phyloP scores from a whole-genome alignment of 2,113 vertebrate genomes.

The Cavia aperea region DNA sequence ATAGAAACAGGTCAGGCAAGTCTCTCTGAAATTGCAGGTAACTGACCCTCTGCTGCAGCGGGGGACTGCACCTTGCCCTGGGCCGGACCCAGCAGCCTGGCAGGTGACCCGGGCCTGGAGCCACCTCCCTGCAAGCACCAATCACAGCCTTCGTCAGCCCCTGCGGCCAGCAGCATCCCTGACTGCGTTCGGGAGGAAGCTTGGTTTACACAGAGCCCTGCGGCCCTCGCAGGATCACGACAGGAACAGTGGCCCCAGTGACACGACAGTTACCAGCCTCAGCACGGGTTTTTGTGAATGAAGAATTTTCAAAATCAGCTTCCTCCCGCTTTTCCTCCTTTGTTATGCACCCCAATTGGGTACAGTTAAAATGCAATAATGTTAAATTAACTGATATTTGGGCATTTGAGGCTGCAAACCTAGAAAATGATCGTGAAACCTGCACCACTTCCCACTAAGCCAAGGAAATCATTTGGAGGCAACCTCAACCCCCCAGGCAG shows the following conservation, averaged over 20 bases:
- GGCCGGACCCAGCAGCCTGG: neutral
- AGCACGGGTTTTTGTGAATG: neutral
- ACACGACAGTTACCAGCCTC: neutral
- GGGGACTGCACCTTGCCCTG: neutral
- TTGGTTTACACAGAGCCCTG: neutral
- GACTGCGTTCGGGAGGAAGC: neutral
- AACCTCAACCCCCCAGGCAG: neutral
- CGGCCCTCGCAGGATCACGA: neutral
- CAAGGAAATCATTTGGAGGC: neutral
- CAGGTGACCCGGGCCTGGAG: neutral
- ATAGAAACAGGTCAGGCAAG: neutral
- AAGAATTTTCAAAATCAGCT: neutral
- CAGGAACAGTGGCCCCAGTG: neutral
- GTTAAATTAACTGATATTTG: constrained; percentile 7
- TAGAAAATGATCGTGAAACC: neutral
- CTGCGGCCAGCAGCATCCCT: neutral
- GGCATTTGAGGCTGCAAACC: neutral
- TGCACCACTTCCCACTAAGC: neutral
- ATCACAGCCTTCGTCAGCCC: neutral
- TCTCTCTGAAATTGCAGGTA: constrained; percentile 8
- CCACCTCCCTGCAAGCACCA: neutral
- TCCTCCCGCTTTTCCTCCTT: neutral
- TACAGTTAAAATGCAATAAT: constrained; percentile 38
- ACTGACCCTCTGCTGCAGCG: constrained; percentile 4
- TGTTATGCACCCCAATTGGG: neutral